These are phyloP conservation scores for Drosophila leontia DNA, from an alignment of 1,140 invertebrate genomes.

Conservation along the genomic window DNA sequence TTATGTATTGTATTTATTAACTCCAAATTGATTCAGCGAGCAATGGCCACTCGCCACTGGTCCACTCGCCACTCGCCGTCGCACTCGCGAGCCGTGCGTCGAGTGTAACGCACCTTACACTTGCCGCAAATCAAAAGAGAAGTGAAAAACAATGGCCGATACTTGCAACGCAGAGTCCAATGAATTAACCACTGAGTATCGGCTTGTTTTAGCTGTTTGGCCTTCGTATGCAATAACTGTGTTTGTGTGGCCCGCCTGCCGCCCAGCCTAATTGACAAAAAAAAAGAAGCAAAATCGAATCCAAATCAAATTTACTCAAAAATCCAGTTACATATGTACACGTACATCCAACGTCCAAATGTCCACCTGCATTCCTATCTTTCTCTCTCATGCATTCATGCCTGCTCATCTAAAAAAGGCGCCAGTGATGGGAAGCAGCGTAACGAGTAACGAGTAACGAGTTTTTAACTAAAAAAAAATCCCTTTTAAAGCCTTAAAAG, in stretches of 20 bases:
- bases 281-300: slow-evolving; percentile 39
- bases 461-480: neutral
- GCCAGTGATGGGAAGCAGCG: slow-evolving; percentile 1
- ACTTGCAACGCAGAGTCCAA: slow-evolving; percentile 32
- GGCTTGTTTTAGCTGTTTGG: slow-evolving; percentile 76
- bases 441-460: neutral
- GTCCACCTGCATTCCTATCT: slow-evolving; percentile 24
- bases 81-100: slow-evolving; percentile 36
- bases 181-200: slow-evolving; percentile 37
- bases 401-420: neutral
- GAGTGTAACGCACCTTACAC: slow-evolving; percentile 10
- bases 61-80: slow-evolving; percentile 19
- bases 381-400: slow-evolving; percentile 18
- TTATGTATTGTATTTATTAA: slow-evolving; percentile 45
- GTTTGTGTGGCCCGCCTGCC: slow-evolving; percentile 29
- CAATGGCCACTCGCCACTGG: slow-evolving; percentile 9
- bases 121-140: slow-evolving; percentile 43
- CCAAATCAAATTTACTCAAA: slow-evolving; percentile 37
- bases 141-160: slow-evolving; percentile 64
- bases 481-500: no score
- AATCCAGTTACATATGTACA: slow-evolving; percentile 65
- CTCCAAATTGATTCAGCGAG: slow-evolving; percentile 21
- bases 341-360: slow-evolving; percentile 36
- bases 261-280: slow-evolving; percentile 49
- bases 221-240: slow-evolving; percentile 80